Percentiles rank a stretch among this genome's conserved stretches.
These are phyloP conservation scores for Sericinus montela DNA, from an alignment of 2,888 invertebrate species.

Conservation along the genomic window DNA sequence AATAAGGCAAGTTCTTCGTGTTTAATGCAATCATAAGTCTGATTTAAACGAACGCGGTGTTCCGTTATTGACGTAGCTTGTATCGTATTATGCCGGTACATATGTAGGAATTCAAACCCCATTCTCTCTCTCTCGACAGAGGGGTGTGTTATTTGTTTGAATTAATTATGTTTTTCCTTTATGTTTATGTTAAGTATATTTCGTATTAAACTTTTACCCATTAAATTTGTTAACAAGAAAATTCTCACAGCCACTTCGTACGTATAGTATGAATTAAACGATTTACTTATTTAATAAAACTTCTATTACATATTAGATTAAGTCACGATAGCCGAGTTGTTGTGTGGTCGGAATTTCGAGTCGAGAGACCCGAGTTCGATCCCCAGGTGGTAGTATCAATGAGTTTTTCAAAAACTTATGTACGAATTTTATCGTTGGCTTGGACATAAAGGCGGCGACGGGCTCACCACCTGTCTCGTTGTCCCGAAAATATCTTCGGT, in stretches of 20 bases:
- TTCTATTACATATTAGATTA: no score
- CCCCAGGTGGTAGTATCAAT: no score
- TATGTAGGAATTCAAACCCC: constrained; percentile 28
- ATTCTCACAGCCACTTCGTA: background rate
- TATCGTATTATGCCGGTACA: constrained; percentile 35
- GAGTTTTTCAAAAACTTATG: no score
- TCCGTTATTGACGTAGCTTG: constrained; percentile 58
- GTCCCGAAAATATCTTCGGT: no score
- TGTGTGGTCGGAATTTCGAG: no score
- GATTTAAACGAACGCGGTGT: constrained; percentile 54
- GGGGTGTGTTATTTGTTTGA: constrained; percentile 46
- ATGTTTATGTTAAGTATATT: constrained; percentile 35
- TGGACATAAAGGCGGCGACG: no score
- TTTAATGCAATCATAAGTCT: constrained; percentile 52
- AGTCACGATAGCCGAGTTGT: no score
- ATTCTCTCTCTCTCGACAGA: constrained; percentile 44
- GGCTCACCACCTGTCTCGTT: no score
- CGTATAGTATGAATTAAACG: no score
- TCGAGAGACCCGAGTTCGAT: no score
- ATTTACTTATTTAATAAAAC: no score
- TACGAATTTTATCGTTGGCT: no score
- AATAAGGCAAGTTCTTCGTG: constrained; percentile 3
- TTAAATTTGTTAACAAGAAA: constrained; percentile 14
- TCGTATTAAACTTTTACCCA: constrained; percentile 20
- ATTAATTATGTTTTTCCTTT: constrained; percentile 44